These are phyloP conservation scores for Caenorhabditis sp. DNA, from an alignment of 2,888 invertebrate genomes.

Conservation along the genomic window DNA sequence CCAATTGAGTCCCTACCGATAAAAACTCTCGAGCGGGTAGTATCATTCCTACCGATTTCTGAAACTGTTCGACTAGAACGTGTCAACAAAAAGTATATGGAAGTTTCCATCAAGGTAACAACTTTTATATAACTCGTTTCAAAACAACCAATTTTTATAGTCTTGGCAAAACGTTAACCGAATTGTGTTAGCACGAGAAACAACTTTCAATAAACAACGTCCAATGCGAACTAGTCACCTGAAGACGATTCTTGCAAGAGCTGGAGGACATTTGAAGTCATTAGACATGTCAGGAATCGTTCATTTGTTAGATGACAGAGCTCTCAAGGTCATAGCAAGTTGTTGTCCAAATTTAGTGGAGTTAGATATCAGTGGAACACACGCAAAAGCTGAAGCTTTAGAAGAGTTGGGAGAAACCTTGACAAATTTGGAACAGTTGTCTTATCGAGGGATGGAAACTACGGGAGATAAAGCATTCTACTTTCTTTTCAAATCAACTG, in stretches of 20 bases:
- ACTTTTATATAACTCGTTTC: too few species aligned
- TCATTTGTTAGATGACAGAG: conserved; percentile 65
- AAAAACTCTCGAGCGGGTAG: conserved; percentile 54
- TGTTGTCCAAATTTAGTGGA: conserved; percentile 61
- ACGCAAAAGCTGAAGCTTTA: conserved; percentile 55
- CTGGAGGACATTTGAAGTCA: conserved; percentile 49
- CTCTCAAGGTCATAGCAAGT: conserved; percentile 57
- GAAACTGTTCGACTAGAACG: conserved; percentile 69
- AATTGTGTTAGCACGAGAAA: conserved; percentile 52
- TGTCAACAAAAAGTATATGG: conserved; percentile 68
- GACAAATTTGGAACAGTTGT: conserved; percentile 45
- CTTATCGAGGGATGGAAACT: conserved; percentile 65
- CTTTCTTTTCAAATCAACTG: conserved; percentile 64
- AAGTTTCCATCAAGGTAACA: conserved; percentile 61
- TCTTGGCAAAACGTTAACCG: conserved; percentile 57
- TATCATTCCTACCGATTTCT: conserved; percentile 56
- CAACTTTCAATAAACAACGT: conserved; percentile 53
- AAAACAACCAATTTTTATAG: conserved; percentile 31
- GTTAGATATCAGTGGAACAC: conserved; percentile 64
- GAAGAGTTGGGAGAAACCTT: conserved; percentile 61
- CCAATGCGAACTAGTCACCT: conserved; percentile 64
- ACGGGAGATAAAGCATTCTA: conserved; percentile 66
- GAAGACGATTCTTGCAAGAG: conserved; percentile 44
- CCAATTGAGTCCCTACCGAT: conserved; percentile 58
- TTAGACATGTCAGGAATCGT: conserved; percentile 64